These are phyloP conservation scores for Brachionichthys hirsutus DNA, from an alignment of 2,113 vertebrate genomes.

Conservation along the genomic window DNA sequence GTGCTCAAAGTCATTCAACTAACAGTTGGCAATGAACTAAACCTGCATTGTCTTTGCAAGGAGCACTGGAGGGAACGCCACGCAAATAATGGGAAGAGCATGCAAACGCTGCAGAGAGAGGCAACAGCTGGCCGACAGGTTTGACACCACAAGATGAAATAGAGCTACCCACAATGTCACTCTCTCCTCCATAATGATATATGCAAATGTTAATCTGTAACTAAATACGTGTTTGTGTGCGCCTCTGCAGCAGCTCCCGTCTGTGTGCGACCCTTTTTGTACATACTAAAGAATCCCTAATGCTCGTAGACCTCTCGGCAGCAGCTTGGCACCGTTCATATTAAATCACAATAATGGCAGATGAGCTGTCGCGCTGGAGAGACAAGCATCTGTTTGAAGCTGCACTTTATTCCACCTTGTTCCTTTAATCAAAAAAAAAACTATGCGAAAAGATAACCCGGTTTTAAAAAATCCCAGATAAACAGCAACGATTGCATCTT, in stretches of 20 bases:
- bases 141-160: no score
- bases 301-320: conserved; percentile 64
- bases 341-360: conserved; percentile 77
- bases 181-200: no score
- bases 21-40: no score
- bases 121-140: no score
- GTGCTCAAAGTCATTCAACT: no score
- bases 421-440: conserved; percentile 79
- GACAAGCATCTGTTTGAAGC: conserved; percentile 72
- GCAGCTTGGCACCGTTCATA: conserved; percentile 67
- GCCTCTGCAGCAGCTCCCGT: conserved; percentile 31
- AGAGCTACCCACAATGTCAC: no score
- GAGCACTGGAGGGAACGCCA: no score
- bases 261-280: conserved; percentile 66
- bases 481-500: conserved; percentile 80
- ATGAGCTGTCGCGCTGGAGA: conserved; percentile 57
- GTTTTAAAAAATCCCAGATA: conserved; percentile 78
- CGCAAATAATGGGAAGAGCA: no score
- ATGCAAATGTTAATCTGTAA: no score
- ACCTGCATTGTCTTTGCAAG: no score
- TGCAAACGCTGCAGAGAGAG: no score
- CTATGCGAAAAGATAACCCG: conserved; percentile 72
- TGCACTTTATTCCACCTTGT: conserved; percentile 79
- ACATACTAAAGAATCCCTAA: conserved; percentile 64
- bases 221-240: conserved; percentile 28